These are phyloP conservation scores for Cantharis rufa DNA, from an alignment of 2,888 invertebrate species.

Conservation along the genomic window DNA sequence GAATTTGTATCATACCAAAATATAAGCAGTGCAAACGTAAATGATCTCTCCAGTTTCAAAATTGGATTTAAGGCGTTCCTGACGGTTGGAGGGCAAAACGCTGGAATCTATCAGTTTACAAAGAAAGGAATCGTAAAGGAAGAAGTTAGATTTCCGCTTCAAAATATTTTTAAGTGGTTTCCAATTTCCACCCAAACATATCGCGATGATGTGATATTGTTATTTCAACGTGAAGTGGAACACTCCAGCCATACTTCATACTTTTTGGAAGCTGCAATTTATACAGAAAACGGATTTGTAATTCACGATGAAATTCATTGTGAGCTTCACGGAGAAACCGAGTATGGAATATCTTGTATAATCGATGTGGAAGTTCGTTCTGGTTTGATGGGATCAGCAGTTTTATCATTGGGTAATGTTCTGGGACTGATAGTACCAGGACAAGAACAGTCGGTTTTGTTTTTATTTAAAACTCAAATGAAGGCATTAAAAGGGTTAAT, in stretches of 20 bases:
- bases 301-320: slow-evolving; percentile 52
- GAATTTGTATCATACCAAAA: slow-evolving; percentile 42
- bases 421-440: slow-evolving; percentile 47
- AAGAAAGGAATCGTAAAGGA: slow-evolving; percentile 39
- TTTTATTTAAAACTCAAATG: slow-evolving; percentile 45
- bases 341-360: slow-evolving; percentile 46
- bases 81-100: slow-evolving; percentile 48
- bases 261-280: slow-evolving; percentile 47
- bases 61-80: slow-evolving; percentile 50
- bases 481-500: slow-evolving; percentile 39
- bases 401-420: slow-evolving; percentile 42
- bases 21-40: slow-evolving; percentile 41
- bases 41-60: slow-evolving; percentile 47
- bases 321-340: slow-evolving; percentile 43
- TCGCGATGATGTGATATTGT: slow-evolving; percentile 55
- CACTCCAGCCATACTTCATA: slow-evolving; percentile 44
- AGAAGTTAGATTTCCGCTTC: slow-evolving; percentile 41
- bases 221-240: slow-evolving; percentile 51
- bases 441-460: slow-evolving; percentile 37
- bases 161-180: slow-evolving; percentile 48
- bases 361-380: slow-evolving; percentile 38
- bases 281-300: slow-evolving; percentile 47
- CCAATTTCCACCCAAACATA: slow-evolving; percentile 53
- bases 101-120: slow-evolving; percentile 48
- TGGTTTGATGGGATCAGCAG: slow-evolving; percentile 45